Percentiles rank a stretch among this genome's conserved stretches.
phyloP scores from a whole-genome alignment of 2,888 invertebrate genomes.

The Ophonus ardosiacus region DNA sequence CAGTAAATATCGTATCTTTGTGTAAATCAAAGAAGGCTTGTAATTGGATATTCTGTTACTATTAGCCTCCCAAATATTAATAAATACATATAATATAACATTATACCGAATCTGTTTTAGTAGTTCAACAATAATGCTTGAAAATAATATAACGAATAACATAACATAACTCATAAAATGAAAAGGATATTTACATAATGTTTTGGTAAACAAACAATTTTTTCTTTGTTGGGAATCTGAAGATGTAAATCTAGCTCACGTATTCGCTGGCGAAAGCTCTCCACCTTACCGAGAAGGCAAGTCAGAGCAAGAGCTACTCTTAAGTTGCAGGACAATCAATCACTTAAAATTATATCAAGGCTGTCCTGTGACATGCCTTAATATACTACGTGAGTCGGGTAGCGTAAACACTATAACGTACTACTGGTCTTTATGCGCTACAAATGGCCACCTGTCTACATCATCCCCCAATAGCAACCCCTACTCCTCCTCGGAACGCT shows the following conservation, averaged over 20 bases:
- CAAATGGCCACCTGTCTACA: conserved; percentile 39
- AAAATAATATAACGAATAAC: too few species aligned
- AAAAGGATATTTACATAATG: neutral
- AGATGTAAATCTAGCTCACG: conserved; percentile 47
- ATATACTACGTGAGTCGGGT: conserved; percentile 62
- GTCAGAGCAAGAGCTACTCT: conserved; percentile 7
- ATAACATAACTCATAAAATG: too few species aligned
- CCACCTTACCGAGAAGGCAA: neutral
- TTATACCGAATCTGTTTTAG: too few species aligned
- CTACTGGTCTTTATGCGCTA: neutral
- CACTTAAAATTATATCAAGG: conserved; percentile 64
- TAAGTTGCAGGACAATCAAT: conserved; percentile 60
- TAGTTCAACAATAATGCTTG: too few species aligned
- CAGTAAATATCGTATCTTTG: too few species aligned
- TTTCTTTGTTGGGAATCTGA: neutral
- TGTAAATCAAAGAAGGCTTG: too few species aligned
- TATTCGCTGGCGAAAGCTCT: neutral
- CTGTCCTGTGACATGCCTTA: conserved; percentile 60
- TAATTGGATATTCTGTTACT: too few species aligned
- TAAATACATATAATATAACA: too few species aligned
- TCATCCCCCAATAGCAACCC: neutral
- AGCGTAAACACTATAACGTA: conserved; percentile 54
- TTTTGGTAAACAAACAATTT: neutral
- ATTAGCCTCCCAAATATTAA: too few species aligned
- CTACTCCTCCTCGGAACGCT: too few species aligned